Conservation (phyloP, 2,888 invertebrate genomes). For the Aspidapion aeneum region DNA sequence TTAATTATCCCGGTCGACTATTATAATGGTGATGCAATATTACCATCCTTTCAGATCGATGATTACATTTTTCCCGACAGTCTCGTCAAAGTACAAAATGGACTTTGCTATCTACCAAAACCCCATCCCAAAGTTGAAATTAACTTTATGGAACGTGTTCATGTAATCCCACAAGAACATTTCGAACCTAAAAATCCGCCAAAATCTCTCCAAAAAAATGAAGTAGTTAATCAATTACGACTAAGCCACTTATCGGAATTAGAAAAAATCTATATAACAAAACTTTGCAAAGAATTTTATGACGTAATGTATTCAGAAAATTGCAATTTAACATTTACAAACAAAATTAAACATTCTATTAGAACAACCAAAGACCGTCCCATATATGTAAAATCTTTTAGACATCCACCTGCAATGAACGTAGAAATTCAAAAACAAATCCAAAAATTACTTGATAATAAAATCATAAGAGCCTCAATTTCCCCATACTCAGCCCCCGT, state of each 20-base stretch:
- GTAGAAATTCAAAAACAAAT: too few relatives aligned
- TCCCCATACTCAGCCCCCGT: constrained; percentile 11
- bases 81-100: not conserved
- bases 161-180: not conserved
- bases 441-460: constrained; percentile 9
- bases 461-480: constrained; percentile 6
- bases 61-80: not conserved
- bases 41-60: not conserved
- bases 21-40: not conserved
- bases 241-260: not conserved
- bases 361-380: too few relatives aligned
- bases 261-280: not conserved
- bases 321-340: too few relatives aligned
- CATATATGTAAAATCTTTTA: too few relatives aligned
- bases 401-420: too few relatives aligned
- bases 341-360: too few relatives aligned
- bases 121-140: not conserved
- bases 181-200: not conserved
- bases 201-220: not conserved
- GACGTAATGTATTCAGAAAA: too few relatives aligned
- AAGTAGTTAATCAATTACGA: not conserved
- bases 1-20: not conserved
- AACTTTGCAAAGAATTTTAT: too few relatives aligned
- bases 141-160: not conserved
- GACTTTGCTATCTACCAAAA: not conserved